A percentile compares a stretch with the other conserved stretches of the same genome.
Evolutionary conservation across 1,140 invertebrate species (phyloP).

Genomic region (Calosoma granatense): DNA sequence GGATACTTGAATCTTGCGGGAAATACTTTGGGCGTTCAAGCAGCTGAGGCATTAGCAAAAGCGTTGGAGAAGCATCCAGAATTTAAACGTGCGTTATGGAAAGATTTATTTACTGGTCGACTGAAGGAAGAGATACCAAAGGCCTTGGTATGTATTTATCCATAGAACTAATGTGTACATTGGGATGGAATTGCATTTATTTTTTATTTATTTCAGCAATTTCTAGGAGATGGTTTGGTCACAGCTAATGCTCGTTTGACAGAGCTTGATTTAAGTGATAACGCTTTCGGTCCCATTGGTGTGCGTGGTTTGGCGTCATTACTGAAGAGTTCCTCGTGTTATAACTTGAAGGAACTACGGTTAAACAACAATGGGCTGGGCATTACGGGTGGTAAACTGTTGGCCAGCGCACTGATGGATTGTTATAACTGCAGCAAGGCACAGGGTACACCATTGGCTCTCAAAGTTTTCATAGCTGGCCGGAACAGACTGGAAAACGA

Average conservation of each 20-base stretch:
- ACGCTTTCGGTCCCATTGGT: conserved; percentile 95
- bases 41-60: conserved; percentile 73
- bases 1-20: conserved; percentile 78
- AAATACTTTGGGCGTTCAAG: conserved; percentile 85
- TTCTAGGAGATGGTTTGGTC: conserved; percentile 73
- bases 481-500: conserved; percentile 91
- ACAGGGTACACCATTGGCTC: conserved; percentile 49
- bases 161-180: background rate
- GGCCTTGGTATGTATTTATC: conserved; percentile 54
- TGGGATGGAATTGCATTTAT: background rate
- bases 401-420: conserved; percentile 67
- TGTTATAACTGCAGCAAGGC: conserved; percentile 56
- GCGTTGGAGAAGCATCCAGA: conserved; percentile 64
- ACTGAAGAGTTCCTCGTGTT: conserved; percentile 74
- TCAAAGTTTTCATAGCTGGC: conserved; percentile 85
- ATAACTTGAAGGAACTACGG: conserved; percentile 66
- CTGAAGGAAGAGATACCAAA: conserved; percentile 91
- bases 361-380: conserved; percentile 96
- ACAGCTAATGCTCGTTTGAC: conserved; percentile 64
- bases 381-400: conserved; percentile 75
- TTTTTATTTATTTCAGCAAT: conserved; percentile 40
- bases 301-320: conserved; percentile 80
- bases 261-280: conserved; percentile 92
- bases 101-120: conserved; percentile 92
- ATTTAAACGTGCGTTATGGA: conserved; percentile 80